Evolutionary conservation across 92 coral and sea anemone species (phyloP).

Genomic region (Virgularia gustaviana): DNA sequence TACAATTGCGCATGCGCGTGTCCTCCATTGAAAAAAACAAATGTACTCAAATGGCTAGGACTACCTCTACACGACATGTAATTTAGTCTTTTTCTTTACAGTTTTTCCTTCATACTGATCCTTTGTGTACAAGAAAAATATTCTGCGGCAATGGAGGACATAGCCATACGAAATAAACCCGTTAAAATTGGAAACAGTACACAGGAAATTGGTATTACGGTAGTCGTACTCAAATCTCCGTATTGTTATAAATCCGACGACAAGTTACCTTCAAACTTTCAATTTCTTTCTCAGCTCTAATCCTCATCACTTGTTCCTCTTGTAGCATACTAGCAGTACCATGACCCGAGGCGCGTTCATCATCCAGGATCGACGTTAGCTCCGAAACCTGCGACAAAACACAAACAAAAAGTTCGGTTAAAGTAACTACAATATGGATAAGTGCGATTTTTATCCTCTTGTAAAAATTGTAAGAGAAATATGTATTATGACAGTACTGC

Average conservation of each 20-base stretch:
- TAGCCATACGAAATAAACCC: too few species aligned
- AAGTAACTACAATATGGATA: background rate
- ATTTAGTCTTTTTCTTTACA: too few species aligned
- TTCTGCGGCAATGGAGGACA: too few species aligned
- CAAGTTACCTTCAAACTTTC: constrained; percentile 72
- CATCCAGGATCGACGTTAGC: constrained; percentile 72
- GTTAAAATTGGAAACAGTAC: too few species aligned
- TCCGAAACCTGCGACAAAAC: constrained; percentile 66
- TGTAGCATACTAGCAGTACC: constrained; percentile 78
- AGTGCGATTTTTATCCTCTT: background rate
- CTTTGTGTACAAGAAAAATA: too few species aligned
- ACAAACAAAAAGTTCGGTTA: too few species aligned
- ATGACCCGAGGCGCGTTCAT: constrained; percentile 83
- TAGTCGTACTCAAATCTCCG: background rate
- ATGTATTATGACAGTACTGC: background rate
- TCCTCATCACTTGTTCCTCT: constrained; percentile 88
- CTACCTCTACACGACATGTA: too few species aligned
- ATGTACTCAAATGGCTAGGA: too few species aligned
- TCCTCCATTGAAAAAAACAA: too few species aligned
- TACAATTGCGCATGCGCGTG: too few species aligned
- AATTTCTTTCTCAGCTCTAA: constrained; percentile 76
- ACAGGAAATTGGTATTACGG: too few species aligned
- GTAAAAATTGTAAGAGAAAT: background rate
- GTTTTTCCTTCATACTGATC: too few species aligned
- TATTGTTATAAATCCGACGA: background rate